phyloP scores from a whole-genome alignment of 2,888 invertebrate genomes.

The Sinotaia quadrata region DNA sequence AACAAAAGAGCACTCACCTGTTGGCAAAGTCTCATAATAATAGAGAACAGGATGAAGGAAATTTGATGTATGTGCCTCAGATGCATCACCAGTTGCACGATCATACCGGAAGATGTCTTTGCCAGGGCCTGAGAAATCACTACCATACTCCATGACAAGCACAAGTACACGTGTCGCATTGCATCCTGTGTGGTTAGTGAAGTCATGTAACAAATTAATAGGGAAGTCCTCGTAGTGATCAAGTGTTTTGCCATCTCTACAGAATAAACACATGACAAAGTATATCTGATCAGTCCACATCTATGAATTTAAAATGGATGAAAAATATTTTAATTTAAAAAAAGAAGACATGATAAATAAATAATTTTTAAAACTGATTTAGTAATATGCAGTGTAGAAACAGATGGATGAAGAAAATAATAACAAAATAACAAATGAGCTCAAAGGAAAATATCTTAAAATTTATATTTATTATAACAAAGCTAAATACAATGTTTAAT shows the following conservation, averaged over 20 bases:
- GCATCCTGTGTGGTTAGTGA: constrained; percentile 67
- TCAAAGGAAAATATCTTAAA: too few species aligned
- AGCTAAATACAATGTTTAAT: too few species aligned
- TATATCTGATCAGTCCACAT: too few species aligned
- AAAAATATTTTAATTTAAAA: not conserved
- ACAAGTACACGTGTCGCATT: constrained; percentile 61
- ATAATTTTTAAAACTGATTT: not conserved
- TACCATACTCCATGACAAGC: constrained; percentile 72
- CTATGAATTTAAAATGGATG: too few species aligned
- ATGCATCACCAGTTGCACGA: constrained; percentile 70
- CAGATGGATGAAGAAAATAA: not conserved
- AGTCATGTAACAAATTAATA: constrained; percentile 65
- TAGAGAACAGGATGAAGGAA: constrained; percentile 74
- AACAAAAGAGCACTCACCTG: constrained; percentile 56
- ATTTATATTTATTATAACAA: too few species aligned
- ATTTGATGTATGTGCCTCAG: constrained; percentile 72
- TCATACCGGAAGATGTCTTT: constrained; percentile 71
- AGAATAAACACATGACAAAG: too few species aligned
- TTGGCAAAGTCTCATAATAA: constrained; percentile 70
- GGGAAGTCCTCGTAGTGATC: constrained; percentile 72
- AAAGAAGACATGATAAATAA: not conserved
- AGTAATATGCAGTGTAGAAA: not conserved
- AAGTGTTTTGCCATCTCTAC: constrained; percentile 54
- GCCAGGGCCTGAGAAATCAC: constrained; percentile 71
- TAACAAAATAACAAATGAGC: too few species aligned